Evolutionary conservation across 2,797 vertebrate species (phyloP), one percentile per base, ranked within the genome.

Genomic region (Heliangelus exortis): DNA sequence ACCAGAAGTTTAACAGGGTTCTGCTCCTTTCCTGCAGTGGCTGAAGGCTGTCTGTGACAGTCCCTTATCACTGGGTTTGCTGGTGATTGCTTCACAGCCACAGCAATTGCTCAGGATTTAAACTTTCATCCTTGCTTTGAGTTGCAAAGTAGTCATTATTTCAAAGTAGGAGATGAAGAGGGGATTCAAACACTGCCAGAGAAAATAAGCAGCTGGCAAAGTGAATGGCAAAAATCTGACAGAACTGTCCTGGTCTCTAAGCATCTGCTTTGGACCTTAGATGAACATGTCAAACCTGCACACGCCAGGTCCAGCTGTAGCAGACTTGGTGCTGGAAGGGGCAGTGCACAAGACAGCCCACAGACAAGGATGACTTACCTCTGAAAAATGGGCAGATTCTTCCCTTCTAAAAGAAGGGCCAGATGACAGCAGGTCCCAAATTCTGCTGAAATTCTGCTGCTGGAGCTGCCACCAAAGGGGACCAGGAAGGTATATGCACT

Each of bases 121-220:
- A 47, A 80, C 69, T 53, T 65, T 7, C 25, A 21, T 33, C n/a
- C 74, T 79, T 82, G 74, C 61, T 86, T 55, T 19, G n/a, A 34
- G 71, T 50, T 89, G 57, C 78, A 58, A 26, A 76, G 51, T 25
- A 29, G 50, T 93, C 53, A 16, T 80, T 71, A 61, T 92, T 74
- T 63, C 72, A 22, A 9, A 79, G 61, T 28, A 66, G 0, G 1
- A 3, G 39, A 39, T 25, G 29, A 55, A 79, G 66, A 73, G 67
- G n/a, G 20, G 72, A 26, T 84, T 89, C 79, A 33, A 79, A 21
- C 39, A 3, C 57, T 87, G 82, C 75, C 58, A 26, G 75, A 33
- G 66, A 57, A 71, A 63, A 75, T 23, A 67, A 78, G 80, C 75
- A 91, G 89, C 53, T 84, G 91, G 68, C 77, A 74, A 55, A 84